Evolutionary conservation across 2,113 vertebrate genomes (phyloP), one percentile per base, ranked within the genome.

Genomic region (Thalassoma bifasciatum): DNA sequence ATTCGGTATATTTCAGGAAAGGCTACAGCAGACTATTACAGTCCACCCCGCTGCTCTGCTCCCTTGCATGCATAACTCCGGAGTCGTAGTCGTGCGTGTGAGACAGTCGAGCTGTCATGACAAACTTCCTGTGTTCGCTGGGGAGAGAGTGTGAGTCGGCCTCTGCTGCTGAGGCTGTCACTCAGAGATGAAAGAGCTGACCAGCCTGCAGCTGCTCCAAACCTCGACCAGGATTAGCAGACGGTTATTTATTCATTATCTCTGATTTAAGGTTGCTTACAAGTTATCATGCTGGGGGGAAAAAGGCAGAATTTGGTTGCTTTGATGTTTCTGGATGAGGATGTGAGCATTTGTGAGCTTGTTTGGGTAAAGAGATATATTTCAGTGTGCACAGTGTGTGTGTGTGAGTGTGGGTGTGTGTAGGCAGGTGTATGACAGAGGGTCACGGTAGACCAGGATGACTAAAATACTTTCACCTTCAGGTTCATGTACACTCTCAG

Each of bases 391-490:
- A 40, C 23, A n/a, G 70, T 58, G 72, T 44, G 70, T 63, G 62
- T 56, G 40, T 54, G 16, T 21, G 60, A 42, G 70, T 44, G 44
- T 62, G 52, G 71, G 42, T 50, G 59, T 40, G 36, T 63, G 71
- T 44, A 22, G 58, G 56, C 16, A 46, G 30, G 40, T 66, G 38
- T 47, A 52, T 57, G 54, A 44, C 21, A 65, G 47, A 66, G 51
- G 42, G 70, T 53, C 63, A 75, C 23, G 22, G 63, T 19, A 46
- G 23, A 83, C 56, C 60, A 38, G 8, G 54, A 53, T 53, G 71
- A 77, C 77, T 70, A 65, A 84, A 87, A 87, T 77, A 74, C 71
- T 69, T 84, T 86, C 54, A 75, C 81, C 78, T 83, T 84, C 53
- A 75, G 80, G 64, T 83, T 47, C 66, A 34, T 11, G 34, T 17